A percentile compares a stretch with the other conserved stretches of the same genome.
phyloP scores from a whole-genome alignment of 2,797 vertebrate species.

The Molothrus aeneus region DNA sequence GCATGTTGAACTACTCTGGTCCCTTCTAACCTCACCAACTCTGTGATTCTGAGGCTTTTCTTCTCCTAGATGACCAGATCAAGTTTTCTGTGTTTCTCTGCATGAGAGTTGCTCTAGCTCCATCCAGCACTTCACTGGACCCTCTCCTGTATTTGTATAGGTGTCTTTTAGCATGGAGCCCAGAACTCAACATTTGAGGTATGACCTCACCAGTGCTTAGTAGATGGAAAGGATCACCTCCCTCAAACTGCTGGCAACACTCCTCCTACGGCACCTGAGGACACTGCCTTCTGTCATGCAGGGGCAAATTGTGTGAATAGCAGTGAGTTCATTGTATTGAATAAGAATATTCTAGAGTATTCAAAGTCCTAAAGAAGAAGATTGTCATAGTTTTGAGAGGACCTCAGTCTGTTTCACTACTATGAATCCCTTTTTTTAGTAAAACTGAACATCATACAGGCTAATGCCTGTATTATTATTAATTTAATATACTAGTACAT shows the following conservation, averaged over 20 bases:
- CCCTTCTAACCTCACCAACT: background rate
- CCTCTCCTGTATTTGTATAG: background rate
- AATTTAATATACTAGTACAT: background rate
- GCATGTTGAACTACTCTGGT: background rate
- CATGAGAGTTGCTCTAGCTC: background rate
- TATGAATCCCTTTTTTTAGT: background rate
- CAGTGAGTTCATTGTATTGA: background rate
- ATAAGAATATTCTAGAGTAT: background rate
- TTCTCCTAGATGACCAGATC: background rate
- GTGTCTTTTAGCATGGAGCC: background rate
- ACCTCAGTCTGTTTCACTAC: background rate
- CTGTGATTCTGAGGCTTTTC: background rate
- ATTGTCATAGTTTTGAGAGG: background rate
- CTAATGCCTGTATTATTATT: background rate
- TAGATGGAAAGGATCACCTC: background rate
- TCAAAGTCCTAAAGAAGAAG: background rate
- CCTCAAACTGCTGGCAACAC: background rate
- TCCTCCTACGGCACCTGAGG: background rate
- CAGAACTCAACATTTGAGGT: background rate
- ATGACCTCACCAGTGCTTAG: background rate
- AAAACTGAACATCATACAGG: background rate
- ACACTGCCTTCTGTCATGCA: background rate
- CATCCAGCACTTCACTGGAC: accelerated
- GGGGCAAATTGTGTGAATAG: background rate
- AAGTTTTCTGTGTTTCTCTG: background rate